Base-by-base conservation (phyloP, 2,797 vertebrate species). In the Clarias platycephalus region DNA sequence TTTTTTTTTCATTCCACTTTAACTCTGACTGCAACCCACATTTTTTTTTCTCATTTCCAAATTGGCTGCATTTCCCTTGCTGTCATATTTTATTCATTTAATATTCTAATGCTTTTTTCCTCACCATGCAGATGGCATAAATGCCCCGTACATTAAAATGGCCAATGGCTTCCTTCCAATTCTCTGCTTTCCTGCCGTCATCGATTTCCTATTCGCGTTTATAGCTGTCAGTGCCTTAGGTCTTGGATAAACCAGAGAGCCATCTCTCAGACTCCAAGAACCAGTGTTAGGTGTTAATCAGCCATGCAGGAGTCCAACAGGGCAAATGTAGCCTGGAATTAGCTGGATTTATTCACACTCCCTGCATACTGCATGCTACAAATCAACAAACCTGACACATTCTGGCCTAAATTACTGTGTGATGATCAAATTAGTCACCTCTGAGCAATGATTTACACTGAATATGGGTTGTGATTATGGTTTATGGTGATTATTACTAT, bases 11-110 rank as follows among this genome's bases (percentile, higher is more conserved):
- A 84, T 83, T 89, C n/a, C 76, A 82, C 81, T 88, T 71, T 60
- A 63, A 82, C 37, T 80, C 31, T 44, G 40, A 63, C 49, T 80
- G 68, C 79, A 81, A 31, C 67, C 85, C 44, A 84, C 77, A 84
- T 83, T 89, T 86, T 83, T 89, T 86, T 83, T 86, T 67, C 67
- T 89, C 68, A 72, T 82, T 81, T 84, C 62, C 78, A 62, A 75
- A 67, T 57, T 86, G 90, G 90, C 91, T 57, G 82, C 49, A 60
- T 90, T 90, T 86, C 89, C 90, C 85, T 83, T 80, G 83, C 57
- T 87, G 89, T 92, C 91, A 94, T 93, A 89, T 92, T 92, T 93
- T 91, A 93, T 92, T 92, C 88, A 93, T 93, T 89, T 91, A 90
- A 91, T 93, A 91, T 91, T 91, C 88, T 90, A 90, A 91, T 91